These are phyloP conservation scores for Dendrocincla fuliginosa DNA, from an alignment of 2,797 vertebrate genomes.

Conservation along the genomic window DNA sequence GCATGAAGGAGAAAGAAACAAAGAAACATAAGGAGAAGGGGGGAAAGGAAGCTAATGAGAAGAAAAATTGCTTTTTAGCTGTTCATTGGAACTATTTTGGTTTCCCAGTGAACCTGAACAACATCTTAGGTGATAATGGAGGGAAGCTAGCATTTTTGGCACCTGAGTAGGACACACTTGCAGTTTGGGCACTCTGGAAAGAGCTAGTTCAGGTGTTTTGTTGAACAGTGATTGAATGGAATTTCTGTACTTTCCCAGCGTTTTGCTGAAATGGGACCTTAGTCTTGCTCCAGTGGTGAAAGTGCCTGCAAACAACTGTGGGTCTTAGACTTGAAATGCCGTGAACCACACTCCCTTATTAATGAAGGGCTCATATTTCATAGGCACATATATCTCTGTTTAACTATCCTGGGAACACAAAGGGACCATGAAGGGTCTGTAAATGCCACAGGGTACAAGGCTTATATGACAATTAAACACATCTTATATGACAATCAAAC, in stretches of 20 bases:
- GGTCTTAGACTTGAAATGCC: background rate
- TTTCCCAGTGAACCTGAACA: constrained; percentile 35
- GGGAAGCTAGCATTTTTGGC: constrained; percentile 8
- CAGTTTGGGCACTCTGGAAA: background rate
- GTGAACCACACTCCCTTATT: background rate
- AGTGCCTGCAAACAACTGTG: background rate
- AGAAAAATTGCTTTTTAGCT: constrained; percentile 58
- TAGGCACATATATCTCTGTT: background rate
- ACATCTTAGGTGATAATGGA: constrained; percentile 22
- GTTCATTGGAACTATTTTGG: constrained; percentile 35
- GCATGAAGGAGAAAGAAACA: constrained; percentile 65
- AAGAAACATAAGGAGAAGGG: constrained; percentile 45
- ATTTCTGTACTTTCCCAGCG: background rate
- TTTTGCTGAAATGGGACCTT: background rate
- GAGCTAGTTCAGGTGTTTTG: background rate
- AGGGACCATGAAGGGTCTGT: background rate
- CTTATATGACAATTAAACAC: background rate
- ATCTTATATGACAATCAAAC: background rate
- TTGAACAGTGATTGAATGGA: background rate
- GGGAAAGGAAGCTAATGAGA: constrained; percentile 40
- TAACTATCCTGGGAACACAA: background rate
- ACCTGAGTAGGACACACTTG: background rate
- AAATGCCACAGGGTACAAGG: background rate
- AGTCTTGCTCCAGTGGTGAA: background rate
- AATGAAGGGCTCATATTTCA: background rate